Evolutionary conservation across 2,797 vertebrate genomes (phyloP).

Genomic region (Chiloscyllium punctatum): DNA sequence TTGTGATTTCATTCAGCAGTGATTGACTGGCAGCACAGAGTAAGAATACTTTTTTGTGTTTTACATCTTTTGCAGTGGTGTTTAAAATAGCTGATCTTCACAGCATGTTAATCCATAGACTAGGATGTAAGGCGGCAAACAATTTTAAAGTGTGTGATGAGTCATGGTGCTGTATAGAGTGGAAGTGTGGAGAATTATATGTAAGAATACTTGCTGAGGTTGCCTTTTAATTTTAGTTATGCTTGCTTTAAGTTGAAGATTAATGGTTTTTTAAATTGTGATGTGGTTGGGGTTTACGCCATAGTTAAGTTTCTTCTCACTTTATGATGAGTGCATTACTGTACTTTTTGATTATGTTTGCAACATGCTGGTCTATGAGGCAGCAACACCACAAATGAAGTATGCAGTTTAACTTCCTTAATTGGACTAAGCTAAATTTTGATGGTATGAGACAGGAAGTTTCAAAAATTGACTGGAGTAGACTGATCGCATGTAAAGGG

Average conservation of each 20-base stretch:
- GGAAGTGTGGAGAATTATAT: not conserved
- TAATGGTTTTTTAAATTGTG: not conserved
- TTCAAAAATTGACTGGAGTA: too few relatives aligned
- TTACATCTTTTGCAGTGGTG: too few relatives aligned
- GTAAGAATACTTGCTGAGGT: not conserved
- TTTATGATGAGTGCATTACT: not conserved
- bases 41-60: too few relatives aligned
- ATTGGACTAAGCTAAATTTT: too few relatives aligned
- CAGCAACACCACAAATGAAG: not conserved
- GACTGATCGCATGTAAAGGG: too few relatives aligned
- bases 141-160: not conserved
- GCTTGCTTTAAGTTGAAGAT: not conserved
- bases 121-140: too few relatives aligned
- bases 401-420: not conserved
- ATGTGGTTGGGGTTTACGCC: not conserved
- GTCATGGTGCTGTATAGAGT: not conserved
- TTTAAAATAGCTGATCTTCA: too few relatives aligned
- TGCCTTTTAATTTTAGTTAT: not conserved
- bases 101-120: too few relatives aligned
- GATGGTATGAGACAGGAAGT: too few relatives aligned
- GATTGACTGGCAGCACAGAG: too few relatives aligned
- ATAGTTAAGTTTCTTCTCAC: not conserved
- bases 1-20: too few relatives aligned
- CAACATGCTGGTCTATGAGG: not conserved
- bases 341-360: not conserved